Evolutionary conservation across 2,113 vertebrate genomes (phyloP), one percentile per base, ranked within the genome.

Genomic region (Perca schrenkii): DNA sequence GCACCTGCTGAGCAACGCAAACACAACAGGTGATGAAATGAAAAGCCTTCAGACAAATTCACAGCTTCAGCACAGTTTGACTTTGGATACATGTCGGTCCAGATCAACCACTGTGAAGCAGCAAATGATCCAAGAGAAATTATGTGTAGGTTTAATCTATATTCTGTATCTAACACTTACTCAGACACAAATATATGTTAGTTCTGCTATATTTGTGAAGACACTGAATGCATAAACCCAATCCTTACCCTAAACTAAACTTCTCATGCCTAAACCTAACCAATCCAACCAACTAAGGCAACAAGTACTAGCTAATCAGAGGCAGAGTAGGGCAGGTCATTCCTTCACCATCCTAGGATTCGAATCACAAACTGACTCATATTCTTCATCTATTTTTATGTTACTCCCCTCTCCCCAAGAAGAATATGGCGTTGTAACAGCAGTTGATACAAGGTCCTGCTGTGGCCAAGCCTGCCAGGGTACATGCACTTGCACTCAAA

Each of bases 371-470:
- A 31, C 3, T 31, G 31, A 31, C 12, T 22, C 49, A 46, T 28
- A 11, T n/a, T 66, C 15, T 25, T 19, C 4, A 40, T 13, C 6
- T 57, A 34, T 34, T 34, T 22, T 49, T 17, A 22, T 17, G 17
- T 57, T 57, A 46, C 2, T 54, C 17, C 34, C 13, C 15, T 22
- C 28, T 61, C 6, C 5, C 21, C 2, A 2, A 52, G 46, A 61
- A 40, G 3, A 62, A n/a, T 15, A 17, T 36, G 22, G 22, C 25
- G 16, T 68, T 4, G 0, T 22, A 61, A 46, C 13, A 61, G 54
- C 3, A 0, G 13, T 28, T 19, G 71, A 88, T 81, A 83, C 70
- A 90, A 77, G 64, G 40, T 79, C 81, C 79, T 84, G 80, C 85
- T 88, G 84, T 65, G 85, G 36, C 71, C 71, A 34, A 78, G 76